phyloP scores from a whole-genome alignment of 30 jellyfish, hydroid and myxozoan species.

The Aurelia sp. region DNA sequence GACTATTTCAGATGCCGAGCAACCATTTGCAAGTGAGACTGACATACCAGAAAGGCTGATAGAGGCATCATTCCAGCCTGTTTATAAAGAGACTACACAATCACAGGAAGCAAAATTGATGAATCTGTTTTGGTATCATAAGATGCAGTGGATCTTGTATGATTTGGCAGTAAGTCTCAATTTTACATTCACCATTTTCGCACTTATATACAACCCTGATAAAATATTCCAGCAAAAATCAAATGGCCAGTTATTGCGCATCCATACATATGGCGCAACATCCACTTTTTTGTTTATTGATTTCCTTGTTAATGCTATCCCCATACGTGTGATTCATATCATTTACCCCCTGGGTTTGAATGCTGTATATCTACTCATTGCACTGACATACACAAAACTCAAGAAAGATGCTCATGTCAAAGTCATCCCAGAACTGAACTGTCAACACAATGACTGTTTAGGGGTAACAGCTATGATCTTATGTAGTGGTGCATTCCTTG shows the following conservation, averaged over 20 bases:
- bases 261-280: conserved; percentile 46
- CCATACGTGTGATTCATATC: conserved; percentile 39
- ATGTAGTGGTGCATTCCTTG: conserved; percentile 31
- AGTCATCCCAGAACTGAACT: conserved; percentile 38
- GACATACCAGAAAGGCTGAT: conserved; percentile 67
- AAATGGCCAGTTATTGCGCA: conserved; percentile 17
- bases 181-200: conserved; percentile 45
- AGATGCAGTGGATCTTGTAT: conserved; percentile 64
- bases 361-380: conserved; percentile 16
- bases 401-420: neutral
- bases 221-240: conserved; percentile 3
- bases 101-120: conserved; percentile 15
- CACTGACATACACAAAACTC: neutral
- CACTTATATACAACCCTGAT: conserved; percentile 15
- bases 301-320: conserved; percentile 22
- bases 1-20: conserved; percentile 75
- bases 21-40: conserved; percentile 49
- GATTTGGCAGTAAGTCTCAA: conserved; percentile 59
- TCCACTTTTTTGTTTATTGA: conserved; percentile 32
- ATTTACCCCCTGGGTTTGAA: conserved; percentile 47
- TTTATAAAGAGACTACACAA: conserved; percentile 38
- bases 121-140: conserved; percentile 76
- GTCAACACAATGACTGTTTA: conserved; percentile 19
- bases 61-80: conserved; percentile 45
- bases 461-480: conserved; percentile 40